phyloP scores from a whole-genome alignment of 2,113 vertebrate species.

The Solea solea region DNA sequence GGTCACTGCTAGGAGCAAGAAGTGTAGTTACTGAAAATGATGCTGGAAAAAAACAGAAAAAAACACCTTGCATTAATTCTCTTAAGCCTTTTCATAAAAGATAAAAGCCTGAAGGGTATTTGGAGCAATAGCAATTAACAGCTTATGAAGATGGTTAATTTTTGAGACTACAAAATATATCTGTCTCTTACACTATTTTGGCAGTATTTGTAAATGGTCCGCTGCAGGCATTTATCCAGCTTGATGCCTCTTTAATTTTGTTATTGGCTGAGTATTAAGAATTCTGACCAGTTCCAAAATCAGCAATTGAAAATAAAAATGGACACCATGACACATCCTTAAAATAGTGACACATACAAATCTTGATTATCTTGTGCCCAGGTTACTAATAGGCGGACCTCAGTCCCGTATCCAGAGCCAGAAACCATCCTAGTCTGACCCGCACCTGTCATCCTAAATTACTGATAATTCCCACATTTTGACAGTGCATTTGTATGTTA shows the following conservation, averaged over 20 bases:
- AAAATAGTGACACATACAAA: no score
- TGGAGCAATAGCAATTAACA: slow-evolving; percentile 48
- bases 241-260: slow-evolving; percentile 26
- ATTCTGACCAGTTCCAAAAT: no score
- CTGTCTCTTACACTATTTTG: slow-evolving; percentile 21
- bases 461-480: no score
- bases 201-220: slow-evolving; percentile 35
- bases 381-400: no score
- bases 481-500: no score
- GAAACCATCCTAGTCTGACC: no score
- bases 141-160: slow-evolving; percentile 44
- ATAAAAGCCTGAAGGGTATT: slow-evolving; percentile 56
- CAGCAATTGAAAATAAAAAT: no score
- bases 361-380: no score
- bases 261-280: slow-evolving; percentile 19
- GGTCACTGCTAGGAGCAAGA: slow-evolving; percentile 65
- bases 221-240: slow-evolving; percentile 18
- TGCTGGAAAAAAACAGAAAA: slow-evolving; percentile 25
- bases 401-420: no score
- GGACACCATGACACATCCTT: no score
- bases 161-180: slow-evolving; percentile 29
- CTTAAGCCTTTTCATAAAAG: slow-evolving; percentile 55
- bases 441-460: no score
- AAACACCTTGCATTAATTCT: slow-evolving; percentile 27
- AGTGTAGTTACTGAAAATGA: slow-evolving; percentile 37